phyloP scores from a whole-genome alignment of 2,113 vertebrate species.

The Scalopus aquaticus region DNA sequence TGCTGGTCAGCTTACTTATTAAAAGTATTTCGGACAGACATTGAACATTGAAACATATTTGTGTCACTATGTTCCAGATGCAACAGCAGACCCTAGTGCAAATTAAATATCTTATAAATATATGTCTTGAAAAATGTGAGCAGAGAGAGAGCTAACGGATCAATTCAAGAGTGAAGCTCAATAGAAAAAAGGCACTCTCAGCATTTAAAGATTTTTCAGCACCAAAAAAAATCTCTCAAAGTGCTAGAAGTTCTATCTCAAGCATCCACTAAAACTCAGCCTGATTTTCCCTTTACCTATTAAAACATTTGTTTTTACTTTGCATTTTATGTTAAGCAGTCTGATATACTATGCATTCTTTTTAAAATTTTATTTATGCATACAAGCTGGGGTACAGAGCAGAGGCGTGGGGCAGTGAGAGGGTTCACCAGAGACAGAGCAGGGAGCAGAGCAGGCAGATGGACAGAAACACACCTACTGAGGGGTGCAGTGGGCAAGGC shows the following conservation, averaged over 20 bases:
- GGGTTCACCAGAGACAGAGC: no score
- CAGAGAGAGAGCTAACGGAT: not conserved
- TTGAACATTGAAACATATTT: not conserved
- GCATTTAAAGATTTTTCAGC: not conserved
- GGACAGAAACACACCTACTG: no score
- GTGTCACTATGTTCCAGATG: not conserved
- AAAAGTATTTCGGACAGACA: conserved; percentile 1
- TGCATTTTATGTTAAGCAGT: not conserved
- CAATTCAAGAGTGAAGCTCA: not conserved
- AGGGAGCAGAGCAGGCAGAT: no score
- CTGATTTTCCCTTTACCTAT: not conserved
- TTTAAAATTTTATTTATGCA: no score
- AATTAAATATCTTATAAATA: not conserved
- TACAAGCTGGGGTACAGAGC: no score
- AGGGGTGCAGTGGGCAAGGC: no score
- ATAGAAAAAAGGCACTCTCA: not conserved
- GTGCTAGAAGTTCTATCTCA: not conserved
- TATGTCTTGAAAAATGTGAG: not conserved
- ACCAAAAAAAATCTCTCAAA: not conserved
- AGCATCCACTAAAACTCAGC: not conserved
- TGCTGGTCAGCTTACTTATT: not conserved
- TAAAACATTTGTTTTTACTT: not conserved
- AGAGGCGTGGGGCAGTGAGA: no score
- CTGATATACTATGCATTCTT: not conserved
- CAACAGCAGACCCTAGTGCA: not conserved